Evolutionary conservation across 92 coral and sea anemone genomes (phyloP), one percentile per base, ranked within the genome.

Genomic region (Zoanthus sansibaricus): DNA sequence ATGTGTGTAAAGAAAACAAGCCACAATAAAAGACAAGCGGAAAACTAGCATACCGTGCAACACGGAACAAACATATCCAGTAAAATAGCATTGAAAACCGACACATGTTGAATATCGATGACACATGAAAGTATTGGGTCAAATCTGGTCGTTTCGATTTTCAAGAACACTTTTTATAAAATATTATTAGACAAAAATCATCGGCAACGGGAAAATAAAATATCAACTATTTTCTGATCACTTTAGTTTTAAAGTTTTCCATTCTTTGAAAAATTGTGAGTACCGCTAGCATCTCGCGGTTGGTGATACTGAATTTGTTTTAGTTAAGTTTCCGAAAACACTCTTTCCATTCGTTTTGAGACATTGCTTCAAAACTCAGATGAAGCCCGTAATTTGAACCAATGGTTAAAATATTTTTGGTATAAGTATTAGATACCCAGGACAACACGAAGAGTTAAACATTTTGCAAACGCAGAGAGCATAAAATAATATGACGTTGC

Each of bases 381-480:
- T 15, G 9, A 6, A 80, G 32, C 14, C 31, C 46, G 42, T n/a
- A 42, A 78, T 58, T 42, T 44, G 46, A 10, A 13, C 33, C 51
- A 30, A 12, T 17, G 25, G 66, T 33, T n/a, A 15, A 79, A 12
- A 37, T 1, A 13, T 7, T 46, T 18, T 47, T 67, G 56, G 32
- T 12, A 12, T 2, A 52, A 62, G 61, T 1, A 11, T 76, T 30
- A 52, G 8, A 54, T 5, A 76, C 49, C 31, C 47, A 55, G 54
- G 20, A 54, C 52, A 25, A 18, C 20, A 31, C 66, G 20, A 14
- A 0, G 18, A 20, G n/a, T 8, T 55, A 45, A 61, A 42, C 42
- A 18, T 79, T 33, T 80, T 52, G 47, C 64, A 20, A 51, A 75
- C 20, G 47, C 17, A 45, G 82, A n/a, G 82, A 25, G 79, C 10